Evolutionary conservation across 2,888 invertebrate genomes (phyloP).

Genomic region (Idaea biselata): DNA sequence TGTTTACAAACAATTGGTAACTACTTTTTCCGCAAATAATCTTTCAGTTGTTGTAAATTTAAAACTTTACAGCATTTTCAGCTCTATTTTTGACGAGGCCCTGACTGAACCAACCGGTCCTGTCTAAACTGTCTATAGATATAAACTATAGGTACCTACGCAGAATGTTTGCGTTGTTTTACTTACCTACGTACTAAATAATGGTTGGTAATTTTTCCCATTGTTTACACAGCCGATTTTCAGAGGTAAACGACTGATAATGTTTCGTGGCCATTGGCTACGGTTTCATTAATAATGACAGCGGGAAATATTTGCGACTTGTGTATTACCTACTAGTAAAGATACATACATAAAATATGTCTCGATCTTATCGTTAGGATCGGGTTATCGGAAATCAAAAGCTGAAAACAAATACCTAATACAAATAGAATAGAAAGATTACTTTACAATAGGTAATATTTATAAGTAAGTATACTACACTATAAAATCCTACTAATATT

Average conservation of each 20-base stretch:
- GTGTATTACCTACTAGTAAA: neutral
- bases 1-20: too few species aligned
- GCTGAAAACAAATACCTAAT: too few species aligned
- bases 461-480: too few species aligned
- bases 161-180: neutral
- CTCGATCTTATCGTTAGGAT: too few species aligned
- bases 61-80: neutral
- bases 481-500: too few species aligned
- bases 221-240: neutral
- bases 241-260: neutral
- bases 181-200: neutral
- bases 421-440: too few species aligned
- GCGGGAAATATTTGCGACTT: neutral
- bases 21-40: neutral
- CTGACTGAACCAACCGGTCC: neutral
- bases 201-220: neutral
- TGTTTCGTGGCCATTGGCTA: neutral
- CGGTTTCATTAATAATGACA: neutral
- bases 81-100: neutral
- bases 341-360: too few species aligned
- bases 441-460: too few species aligned
- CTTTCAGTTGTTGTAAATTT: neutral
- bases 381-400: too few species aligned
- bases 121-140: neutral
- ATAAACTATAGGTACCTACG: too few species aligned